A percentile compares a stretch with the other conserved stretches of the same genome.
These are phyloP conservation scores for Lepidurus couesii DNA, from an alignment of 1,140 invertebrate species.

Conservation along the genomic window DNA sequence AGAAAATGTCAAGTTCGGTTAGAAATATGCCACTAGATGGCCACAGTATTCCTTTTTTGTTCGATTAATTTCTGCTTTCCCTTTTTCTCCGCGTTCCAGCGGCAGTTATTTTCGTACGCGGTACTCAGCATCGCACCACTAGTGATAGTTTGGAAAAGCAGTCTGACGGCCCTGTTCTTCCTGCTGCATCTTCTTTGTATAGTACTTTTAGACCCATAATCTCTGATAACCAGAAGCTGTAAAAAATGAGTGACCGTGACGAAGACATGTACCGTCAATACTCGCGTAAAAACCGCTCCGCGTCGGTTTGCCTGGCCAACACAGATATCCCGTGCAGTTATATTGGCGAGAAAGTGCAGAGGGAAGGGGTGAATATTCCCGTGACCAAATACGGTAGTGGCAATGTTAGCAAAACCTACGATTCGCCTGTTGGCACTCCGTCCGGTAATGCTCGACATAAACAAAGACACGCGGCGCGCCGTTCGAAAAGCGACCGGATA, in stretches of 20 bases:
- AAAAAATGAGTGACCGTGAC: background rate
- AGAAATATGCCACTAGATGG: background rate
- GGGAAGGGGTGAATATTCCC: background rate
- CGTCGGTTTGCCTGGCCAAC: background rate
- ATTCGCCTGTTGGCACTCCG: background rate
- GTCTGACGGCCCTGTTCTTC: background rate
- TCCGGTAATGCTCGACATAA: background rate
- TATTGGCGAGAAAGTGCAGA: background rate
- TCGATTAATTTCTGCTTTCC: background rate
- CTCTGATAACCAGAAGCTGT: background rate
- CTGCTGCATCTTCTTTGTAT: background rate
- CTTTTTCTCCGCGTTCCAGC: background rate
- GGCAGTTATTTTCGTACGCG: slow-evolving; percentile 15
- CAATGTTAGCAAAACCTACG: background rate
- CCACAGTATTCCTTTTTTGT: background rate
- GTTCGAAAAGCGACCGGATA: slow-evolving; percentile 31
- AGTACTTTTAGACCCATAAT: background rate
- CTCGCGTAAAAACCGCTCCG: background rate
- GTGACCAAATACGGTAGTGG: slow-evolving; percentile 1
- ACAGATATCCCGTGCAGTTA: background rate
- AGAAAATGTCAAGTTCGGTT: too few relatives aligned
- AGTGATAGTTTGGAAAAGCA: background rate
- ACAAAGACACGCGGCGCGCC: slow-evolving; percentile 27
- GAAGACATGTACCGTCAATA: background rate
- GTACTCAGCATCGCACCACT: background rate